A percentile compares a stretch with the other conserved stretches of the same genome.
Evolutionary conservation across 2,888 invertebrate species (phyloP).

Genomic region (Drosophila fulvimacula): DNA sequence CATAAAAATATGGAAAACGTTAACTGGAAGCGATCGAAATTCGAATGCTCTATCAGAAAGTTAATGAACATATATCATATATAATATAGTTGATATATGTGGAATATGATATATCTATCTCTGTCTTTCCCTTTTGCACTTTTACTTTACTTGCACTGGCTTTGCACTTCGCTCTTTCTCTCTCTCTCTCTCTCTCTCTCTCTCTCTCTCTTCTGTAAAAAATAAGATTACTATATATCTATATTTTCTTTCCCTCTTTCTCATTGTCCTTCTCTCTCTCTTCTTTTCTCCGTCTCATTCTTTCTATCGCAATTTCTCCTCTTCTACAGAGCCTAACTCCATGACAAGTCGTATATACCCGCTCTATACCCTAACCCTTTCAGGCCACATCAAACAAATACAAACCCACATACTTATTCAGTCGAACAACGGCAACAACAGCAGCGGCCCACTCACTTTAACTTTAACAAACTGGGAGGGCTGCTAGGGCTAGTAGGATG

Average conservation of each 20-base stretch:
- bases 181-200: neutral
- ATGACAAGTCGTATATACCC: neutral
- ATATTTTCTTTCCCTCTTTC: neutral
- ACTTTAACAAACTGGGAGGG: neutral
- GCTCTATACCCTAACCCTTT: neutral
- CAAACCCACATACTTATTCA: constrained; percentile 18
- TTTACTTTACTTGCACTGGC: too few relatives aligned
- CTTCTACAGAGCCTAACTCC: neutral
- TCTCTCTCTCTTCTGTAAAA: neutral
- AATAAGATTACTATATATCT: too few relatives aligned
- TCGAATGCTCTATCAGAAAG: constrained; percentile 19
- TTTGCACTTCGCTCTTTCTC: neutral
- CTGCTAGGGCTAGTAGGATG: neutral
- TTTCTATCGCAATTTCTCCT: neutral
- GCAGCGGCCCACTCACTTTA: constrained; percentile 39
- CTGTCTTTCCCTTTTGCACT: too few relatives aligned
- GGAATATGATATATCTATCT: too few relatives aligned
- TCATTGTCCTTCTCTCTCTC: neutral
- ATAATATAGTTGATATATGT: neutral
- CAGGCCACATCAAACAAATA: constrained; percentile 3
- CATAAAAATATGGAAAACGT: constrained; percentile 10
- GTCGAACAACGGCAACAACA: constrained; percentile 11
- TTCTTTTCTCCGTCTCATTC: neutral
- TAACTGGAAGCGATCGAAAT: neutral
- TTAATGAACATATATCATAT: neutral